A percentile compares a stretch with the other conserved stretches of the same genome.
Conservation (phyloP, 2,888 invertebrate species). For the Gymnoscelis rufifasciata region DNA sequence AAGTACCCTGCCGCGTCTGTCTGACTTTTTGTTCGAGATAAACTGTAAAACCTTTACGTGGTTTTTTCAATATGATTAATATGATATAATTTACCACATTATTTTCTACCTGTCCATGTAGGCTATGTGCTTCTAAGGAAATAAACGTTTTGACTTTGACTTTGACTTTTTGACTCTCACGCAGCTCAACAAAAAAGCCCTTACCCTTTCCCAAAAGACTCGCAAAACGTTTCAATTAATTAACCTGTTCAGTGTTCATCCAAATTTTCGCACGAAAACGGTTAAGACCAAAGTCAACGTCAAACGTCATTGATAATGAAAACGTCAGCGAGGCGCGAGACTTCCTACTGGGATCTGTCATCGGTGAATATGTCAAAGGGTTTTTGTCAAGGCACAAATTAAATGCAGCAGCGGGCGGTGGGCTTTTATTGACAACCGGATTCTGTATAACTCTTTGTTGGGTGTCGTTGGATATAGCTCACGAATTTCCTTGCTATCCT, state of each 20-base stretch:
- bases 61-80: no score
- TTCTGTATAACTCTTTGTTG: no score
- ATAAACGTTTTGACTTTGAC: no score
- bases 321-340: constrained; percentile 60
- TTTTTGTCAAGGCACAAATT: constrained; percentile 70
- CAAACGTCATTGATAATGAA: constrained; percentile 38
- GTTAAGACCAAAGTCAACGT: constrained; percentile 28
- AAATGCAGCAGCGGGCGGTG: constrained; percentile 71
- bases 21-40: no score
- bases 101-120: no score
- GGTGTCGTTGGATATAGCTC: no score
- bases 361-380: constrained; percentile 69
- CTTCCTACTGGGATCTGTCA: constrained; percentile 71
- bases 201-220: background rate
- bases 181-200: background rate
- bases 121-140: no score
- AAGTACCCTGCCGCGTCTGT: no score
- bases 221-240: background rate
- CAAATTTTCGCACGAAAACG: constrained; percentile 11
- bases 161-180: no score
- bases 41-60: no score
- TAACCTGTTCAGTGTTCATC: background rate
- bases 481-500: no score
- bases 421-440: constrained; percentile 56
- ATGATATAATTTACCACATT: no score